Evolutionary conservation across 1,140 invertebrate species (phyloP).

Genomic region (Globodera ellingtonae): DNA sequence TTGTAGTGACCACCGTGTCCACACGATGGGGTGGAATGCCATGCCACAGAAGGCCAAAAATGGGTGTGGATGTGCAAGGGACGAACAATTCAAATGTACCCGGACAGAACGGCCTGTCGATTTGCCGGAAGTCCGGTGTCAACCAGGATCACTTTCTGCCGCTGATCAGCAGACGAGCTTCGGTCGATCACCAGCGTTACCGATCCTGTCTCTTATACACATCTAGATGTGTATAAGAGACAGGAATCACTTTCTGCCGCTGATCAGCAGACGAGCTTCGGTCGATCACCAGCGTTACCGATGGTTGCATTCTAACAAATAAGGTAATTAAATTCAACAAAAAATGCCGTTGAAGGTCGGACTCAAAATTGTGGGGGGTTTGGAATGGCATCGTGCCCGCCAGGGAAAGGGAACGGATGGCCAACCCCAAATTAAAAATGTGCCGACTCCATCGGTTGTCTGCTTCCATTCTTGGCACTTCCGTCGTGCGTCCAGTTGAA

Average conservation of each 20-base stretch:
- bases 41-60: constrained; percentile 29
- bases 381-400: background rate
- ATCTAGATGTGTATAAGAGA: too few species aligned
- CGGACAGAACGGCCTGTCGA: constrained; percentile 17
- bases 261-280: constrained; percentile 11
- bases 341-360: background rate
- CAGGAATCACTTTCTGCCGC: background rate
- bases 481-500: constrained; percentile 2
- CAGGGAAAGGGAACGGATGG: background rate
- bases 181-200: constrained; percentile 28
- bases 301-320: constrained; percentile 30
- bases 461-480: background rate
- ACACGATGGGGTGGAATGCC: constrained; percentile 16
- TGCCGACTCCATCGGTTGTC: background rate
- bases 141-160: constrained; percentile 8
- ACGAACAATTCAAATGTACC: constrained; percentile 8
- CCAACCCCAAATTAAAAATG: too few species aligned
- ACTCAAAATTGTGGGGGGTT: background rate
- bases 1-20: constrained; percentile 35
- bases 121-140: constrained; percentile 28
- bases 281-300: constrained; percentile 30
- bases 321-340: background rate
- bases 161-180: constrained; percentile 9
- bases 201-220: too few species aligned
- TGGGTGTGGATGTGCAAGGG: background rate